phyloP scores from a whole-genome alignment of 2,888 invertebrate genomes.

The Drosophila testacea region DNA sequence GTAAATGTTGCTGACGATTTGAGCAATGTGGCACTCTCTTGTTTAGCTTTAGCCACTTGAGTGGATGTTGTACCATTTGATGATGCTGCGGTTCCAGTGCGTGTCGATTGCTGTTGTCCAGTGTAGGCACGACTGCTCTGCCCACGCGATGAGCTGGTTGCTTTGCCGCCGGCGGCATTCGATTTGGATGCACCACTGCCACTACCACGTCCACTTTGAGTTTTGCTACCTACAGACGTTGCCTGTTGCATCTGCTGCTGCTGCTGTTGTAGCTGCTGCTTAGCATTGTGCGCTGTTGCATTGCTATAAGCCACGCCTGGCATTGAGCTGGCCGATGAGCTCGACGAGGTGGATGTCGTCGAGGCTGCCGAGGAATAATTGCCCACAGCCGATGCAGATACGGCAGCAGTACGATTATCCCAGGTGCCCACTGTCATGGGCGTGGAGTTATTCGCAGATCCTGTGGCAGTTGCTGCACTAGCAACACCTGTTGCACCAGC shows the following conservation, averaged over 20 bases:
- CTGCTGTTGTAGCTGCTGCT: conserved; percentile 35
- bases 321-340: conserved; percentile 71
- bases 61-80: conserved; percentile 39
- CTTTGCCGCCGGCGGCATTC: conserved; percentile 48
- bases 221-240: conserved; percentile 37
- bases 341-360: conserved; percentile 74
- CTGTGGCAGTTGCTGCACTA: conserved; percentile 2
- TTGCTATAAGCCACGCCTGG: conserved; percentile 59
- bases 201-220: conserved; percentile 43
- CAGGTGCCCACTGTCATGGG: conserved; percentile 82
- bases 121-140: conserved; percentile 47
- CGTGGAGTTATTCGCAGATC: conserved; percentile 24
- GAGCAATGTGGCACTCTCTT: conserved; percentile 36
- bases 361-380: conserved; percentile 74
- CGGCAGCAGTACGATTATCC: conserved; percentile 83
- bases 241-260: conserved; percentile 13
- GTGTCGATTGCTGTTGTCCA: conserved; percentile 29
- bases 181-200: conserved; percentile 64
- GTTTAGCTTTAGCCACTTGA: conserved; percentile 43
- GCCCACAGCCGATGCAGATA: conserved; percentile 42
- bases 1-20: conserved; percentile 42
- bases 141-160: conserved; percentile 49
- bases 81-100: conserved; percentile 20
- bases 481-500: conserved; percentile 42
- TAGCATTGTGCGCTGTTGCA: conserved; percentile 42